Evolutionary conservation across 2,888 invertebrate genomes (phyloP), one percentile per base, ranked within the genome.

Genomic region (Cataglyphis altisquamis): DNA sequence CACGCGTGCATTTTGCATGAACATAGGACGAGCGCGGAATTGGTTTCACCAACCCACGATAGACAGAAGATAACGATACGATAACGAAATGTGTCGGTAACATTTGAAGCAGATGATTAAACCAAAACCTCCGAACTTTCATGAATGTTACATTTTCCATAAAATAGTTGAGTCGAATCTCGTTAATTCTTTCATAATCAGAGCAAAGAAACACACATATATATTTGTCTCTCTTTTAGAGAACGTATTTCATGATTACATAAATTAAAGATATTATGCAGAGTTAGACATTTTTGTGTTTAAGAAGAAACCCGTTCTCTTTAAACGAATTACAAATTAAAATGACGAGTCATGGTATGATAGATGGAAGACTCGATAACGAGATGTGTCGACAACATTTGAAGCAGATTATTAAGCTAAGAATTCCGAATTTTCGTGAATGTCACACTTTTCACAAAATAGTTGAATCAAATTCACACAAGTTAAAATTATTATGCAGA

Each of bases 1-100:
- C 82, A 75, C 57, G 63, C 66, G 77, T 82, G 67, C 77, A 82
- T 82, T 75, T 82, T 82, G 77, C 75, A 82, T 82, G 67, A 82
- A 67, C 55, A 41, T 39, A 67, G 66, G 75, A 75, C 62, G 73
- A 73, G 57, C 82, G 64, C 10, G 63, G 74, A 74, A 73, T 82
- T 82, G 62, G 80, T 60, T 63, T 72, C 39, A 55, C 55, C 73
- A 57, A 29, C 41, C 15, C 48, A 63, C 68, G 68, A 55, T 48
- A 48, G 66, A 29, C 39, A n/a, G 15, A 29, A 68, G 55, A 67
- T 32, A 32, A 32, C 6, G 32, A 32, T 41, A 68, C 68, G 39
- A 55, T 77, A 77, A 68, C 57, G 39, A 68, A 70, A 41, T 21
- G 55, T 29, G 41, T 77, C 68, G 57, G 41, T 57, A 15, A 55